Conservation (phyloP, 2,113 vertebrate genomes). For the Lepisosteus osseus region DNA sequence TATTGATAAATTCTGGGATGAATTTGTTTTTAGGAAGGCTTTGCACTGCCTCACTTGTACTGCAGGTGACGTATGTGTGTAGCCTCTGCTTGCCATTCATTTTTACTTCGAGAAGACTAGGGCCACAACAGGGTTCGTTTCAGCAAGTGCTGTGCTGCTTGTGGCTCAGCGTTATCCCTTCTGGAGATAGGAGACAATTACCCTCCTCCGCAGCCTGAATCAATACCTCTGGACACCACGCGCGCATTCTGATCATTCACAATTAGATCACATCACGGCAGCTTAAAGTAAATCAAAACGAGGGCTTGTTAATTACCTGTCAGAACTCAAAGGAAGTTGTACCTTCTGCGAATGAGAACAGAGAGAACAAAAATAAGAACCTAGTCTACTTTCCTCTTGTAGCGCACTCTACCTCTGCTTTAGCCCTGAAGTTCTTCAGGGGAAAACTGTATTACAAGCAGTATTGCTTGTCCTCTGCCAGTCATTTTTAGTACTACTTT, state of each 20-base stretch:
- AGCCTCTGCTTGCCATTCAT: not conserved
- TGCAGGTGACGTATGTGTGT: no score
- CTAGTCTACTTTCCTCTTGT: no score
- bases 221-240: slow-evolving; percentile 27
- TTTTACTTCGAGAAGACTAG: not conserved
- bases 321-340: not conserved
- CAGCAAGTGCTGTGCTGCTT: not conserved
- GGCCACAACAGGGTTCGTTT: not conserved
- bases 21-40: no score
- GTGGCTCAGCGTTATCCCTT: slow-evolving; percentile 7
- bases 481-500: no score
- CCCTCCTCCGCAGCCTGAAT: slow-evolving; percentile 16
- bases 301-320: slow-evolving; percentile 41
- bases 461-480: no score
- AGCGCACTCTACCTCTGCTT: no score
- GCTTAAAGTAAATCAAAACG: slow-evolving; percentile 27
- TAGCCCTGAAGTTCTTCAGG: no score
- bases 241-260: slow-evolving; percentile 26
- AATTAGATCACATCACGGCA: slow-evolving; percentile 23
- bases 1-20: no score
- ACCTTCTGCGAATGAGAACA: no score
- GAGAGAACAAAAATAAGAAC: no score
- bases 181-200: slow-evolving; percentile 16
- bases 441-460: no score
- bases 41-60: no score